These are phyloP conservation scores for Scaptomyza montana DNA, from an alignment of 1,140 invertebrate species.

Conservation along the genomic window DNA sequence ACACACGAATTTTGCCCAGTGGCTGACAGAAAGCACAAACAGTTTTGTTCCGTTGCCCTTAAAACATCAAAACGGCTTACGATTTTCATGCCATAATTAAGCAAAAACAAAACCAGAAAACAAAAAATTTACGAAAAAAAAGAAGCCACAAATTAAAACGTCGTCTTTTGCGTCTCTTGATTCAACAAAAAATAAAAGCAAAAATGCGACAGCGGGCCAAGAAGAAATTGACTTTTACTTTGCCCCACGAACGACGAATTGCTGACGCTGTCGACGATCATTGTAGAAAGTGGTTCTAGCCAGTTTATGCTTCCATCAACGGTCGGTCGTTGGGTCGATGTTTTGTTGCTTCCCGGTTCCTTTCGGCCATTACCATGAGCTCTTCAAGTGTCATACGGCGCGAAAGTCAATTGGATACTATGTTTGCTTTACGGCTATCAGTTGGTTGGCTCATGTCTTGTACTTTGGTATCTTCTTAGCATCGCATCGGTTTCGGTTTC, in stretches of 20 bases:
- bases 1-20: conserved; percentile 37
- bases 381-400: conserved; percentile 61
- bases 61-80: conserved; percentile 47
- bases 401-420: conserved; percentile 58
- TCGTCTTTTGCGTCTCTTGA: conserved; percentile 15
- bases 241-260: conserved; percentile 31
- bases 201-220: conserved; percentile 41
- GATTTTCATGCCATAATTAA: conserved; percentile 60
- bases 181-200: conserved; percentile 12
- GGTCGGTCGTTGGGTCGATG: background rate
- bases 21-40: conserved; percentile 5
- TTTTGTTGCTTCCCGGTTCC: conserved; percentile 11
- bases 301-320: conserved; percentile 38
- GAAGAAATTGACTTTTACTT: conserved; percentile 65
- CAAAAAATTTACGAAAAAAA: conserved; percentile 1
- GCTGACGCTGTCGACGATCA: conserved; percentile 20
- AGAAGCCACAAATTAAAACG: conserved; percentile 35
- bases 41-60: conserved; percentile 49
- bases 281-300: conserved; percentile 67
- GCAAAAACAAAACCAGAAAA: conserved; percentile 34
- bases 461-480: conserved; percentile 16
- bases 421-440: conserved; percentile 40
- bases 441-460: background rate
- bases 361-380: conserved; percentile 42
- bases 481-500: conserved; percentile 54